Conservation (phyloP, 2,113 vertebrate genomes). For the Monopterus albus region DNA sequence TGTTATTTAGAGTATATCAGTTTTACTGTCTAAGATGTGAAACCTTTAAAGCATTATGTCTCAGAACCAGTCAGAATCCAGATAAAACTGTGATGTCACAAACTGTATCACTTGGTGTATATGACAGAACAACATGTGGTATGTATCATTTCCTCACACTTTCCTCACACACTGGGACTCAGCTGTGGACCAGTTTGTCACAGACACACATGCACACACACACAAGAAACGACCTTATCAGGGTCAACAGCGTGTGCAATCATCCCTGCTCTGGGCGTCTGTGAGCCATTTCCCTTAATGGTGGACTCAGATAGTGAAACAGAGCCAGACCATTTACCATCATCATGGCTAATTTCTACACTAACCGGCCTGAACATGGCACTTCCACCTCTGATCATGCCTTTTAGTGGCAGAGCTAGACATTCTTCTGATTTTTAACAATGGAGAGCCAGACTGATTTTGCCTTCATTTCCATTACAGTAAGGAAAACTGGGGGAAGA, state of each 20-base stretch:
- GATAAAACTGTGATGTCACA: too few relatives aligned
- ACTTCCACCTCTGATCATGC: not conserved
- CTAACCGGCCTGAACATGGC: not conserved
- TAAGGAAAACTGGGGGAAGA: too few relatives aligned
- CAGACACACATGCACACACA: constrained; percentile 8
- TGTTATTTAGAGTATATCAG: too few relatives aligned
- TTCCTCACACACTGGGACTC: not conserved
- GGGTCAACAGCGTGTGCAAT: constrained; percentile 36
- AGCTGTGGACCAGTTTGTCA: not conserved
- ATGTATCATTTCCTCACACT: not conserved
- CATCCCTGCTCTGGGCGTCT: constrained; percentile 32
- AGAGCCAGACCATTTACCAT: constrained; percentile 45
- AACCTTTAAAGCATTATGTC: too few relatives aligned
- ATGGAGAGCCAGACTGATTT: constrained; percentile 1
- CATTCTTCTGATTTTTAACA: constrained; percentile 19
- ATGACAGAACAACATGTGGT: constrained; percentile 36
- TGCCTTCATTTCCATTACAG: constrained; percentile 22
- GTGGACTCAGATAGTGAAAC: constrained; percentile 51
- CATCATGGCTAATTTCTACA: constrained; percentile 34
- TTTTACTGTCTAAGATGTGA: too few relatives aligned
- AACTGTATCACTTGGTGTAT: too few relatives aligned
- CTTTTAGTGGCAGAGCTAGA: constrained; percentile 7
- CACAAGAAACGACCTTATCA: not conserved
- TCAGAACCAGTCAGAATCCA: too few relatives aligned
- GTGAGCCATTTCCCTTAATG: constrained; percentile 49